Percentiles rank a stretch among this genome's conserved stretches.
These are phyloP conservation scores for Remorina albescens DNA, from an alignment of 2,797 vertebrate genomes.

Conservation along the genomic window DNA sequence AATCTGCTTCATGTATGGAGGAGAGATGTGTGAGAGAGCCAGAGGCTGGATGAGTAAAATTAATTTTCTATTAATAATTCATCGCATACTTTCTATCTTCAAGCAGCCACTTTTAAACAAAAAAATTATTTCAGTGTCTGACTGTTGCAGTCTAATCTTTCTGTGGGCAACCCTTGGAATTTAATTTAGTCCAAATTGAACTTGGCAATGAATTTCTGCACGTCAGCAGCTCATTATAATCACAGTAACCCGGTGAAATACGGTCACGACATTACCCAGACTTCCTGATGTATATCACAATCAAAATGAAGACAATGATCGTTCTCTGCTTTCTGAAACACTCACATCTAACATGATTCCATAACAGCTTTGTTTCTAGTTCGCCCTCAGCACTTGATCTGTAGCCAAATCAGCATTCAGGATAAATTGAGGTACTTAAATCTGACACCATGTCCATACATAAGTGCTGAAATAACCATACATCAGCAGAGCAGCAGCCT, in stretches of 20 bases:
- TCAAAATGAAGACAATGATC: background rate
- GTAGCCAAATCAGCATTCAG: too few relatives aligned
- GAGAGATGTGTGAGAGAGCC: background rate
- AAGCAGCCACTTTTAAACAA: background rate
- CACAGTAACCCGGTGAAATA: too few relatives aligned
- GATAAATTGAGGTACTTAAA: background rate
- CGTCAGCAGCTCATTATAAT: background rate
- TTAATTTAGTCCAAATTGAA: background rate
- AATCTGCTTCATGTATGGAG: background rate
- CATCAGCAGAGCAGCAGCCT: background rate
- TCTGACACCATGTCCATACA: background rate
- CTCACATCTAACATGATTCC: too few relatives aligned
- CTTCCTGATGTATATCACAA: background rate
- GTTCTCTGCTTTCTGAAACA: too few relatives aligned
- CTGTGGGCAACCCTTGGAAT: background rate
- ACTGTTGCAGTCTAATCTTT: background rate
- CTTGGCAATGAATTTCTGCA: background rate
- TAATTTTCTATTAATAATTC: slow-evolving; percentile 22
- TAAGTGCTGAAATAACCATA: background rate
- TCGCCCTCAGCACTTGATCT: too few relatives aligned
- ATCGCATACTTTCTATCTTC: background rate
- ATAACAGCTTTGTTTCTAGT: too few relatives aligned
- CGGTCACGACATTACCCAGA: background rate
- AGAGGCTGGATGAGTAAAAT: background rate
- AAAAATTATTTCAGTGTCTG: background rate